Conservation (phyloP, 2,113 vertebrate species). For the Podocnemis expansa region DNA sequence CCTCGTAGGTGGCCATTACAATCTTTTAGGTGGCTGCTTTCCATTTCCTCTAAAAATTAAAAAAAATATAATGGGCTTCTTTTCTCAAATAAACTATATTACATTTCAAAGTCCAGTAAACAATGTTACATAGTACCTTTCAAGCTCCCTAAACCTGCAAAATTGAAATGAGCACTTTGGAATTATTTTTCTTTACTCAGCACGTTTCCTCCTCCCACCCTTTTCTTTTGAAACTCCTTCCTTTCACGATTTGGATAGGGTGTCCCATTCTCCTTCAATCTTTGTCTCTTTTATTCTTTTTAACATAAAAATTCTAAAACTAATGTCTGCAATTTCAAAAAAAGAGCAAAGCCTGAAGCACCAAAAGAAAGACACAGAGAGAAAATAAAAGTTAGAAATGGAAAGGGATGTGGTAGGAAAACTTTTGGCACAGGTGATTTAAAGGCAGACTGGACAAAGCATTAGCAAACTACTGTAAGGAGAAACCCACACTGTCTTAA, state of each 20-base stretch:
- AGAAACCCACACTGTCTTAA: neutral
- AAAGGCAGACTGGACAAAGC: neutral
- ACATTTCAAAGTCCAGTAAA: constrained; percentile 43
- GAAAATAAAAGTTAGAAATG: neutral
- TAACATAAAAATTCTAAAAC: neutral
- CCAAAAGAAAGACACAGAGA: fast-evolving
- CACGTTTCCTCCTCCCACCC: neutral
- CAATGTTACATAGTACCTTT: neutral
- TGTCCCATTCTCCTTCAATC: neutral
- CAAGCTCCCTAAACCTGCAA: constrained; percentile 22
- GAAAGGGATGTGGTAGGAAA: neutral
- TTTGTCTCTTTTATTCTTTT: neutral
- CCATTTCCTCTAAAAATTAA: constrained; percentile 55
- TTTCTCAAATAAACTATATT: constrained; percentile 62
- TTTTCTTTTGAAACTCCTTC: constrained; percentile 18
- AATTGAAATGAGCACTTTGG: constrained; percentile 17
- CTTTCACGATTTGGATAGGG: neutral
- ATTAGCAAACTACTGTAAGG: neutral
- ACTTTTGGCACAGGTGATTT: neutral
- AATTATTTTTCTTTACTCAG: neutral
- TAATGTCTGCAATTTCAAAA: neutral
- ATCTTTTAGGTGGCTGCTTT: constrained; percentile 24
- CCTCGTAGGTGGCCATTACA: constrained; percentile 54
- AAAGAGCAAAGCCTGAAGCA: neutral
- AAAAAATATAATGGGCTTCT: constrained; percentile 45